phyloP scores from a whole-genome alignment of 2,113 vertebrate genomes.

The Pseudopipra pipra region DNA sequence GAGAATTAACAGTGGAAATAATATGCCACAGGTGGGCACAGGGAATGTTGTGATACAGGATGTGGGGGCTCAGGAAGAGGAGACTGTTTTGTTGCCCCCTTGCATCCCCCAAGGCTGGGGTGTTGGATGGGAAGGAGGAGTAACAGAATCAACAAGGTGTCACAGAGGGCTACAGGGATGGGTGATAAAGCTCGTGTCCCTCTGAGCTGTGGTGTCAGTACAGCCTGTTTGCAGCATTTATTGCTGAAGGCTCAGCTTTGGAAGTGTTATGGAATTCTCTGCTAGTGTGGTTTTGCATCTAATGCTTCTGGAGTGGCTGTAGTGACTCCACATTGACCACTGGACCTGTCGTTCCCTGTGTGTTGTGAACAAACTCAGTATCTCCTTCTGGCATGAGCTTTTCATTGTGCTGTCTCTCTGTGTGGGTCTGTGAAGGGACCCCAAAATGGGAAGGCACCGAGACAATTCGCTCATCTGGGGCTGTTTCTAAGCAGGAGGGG shows the following conservation, averaged over 20 bases:
- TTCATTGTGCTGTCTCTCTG: not conserved
- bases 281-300: not conserved
- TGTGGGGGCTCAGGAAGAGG: not conserved
- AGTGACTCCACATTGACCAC: not conserved
- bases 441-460: not conserved
- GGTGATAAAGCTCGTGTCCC: not conserved
- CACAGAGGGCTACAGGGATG: not conserved
- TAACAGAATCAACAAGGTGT: not conserved
- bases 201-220: not conserved
- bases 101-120: not conserved
- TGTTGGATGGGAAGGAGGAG: not conserved
- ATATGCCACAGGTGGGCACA: too few species aligned
- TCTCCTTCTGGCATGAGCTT: fast-evolving
- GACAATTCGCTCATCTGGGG: not conserved
- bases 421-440: not conserved
- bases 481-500: not conserved
- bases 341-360: not conserved
- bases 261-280: not conserved
- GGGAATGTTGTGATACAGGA: not conserved
- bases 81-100: fast-evolving
- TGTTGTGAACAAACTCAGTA: not conserved
- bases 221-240: not conserved
- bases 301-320: not conserved
- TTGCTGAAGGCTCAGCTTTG: not conserved
- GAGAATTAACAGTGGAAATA: not conserved